These are phyloP conservation scores for Agrotis clavis DNA, from an alignment of 2,888 invertebrate genomes.

Conservation along the genomic window DNA sequence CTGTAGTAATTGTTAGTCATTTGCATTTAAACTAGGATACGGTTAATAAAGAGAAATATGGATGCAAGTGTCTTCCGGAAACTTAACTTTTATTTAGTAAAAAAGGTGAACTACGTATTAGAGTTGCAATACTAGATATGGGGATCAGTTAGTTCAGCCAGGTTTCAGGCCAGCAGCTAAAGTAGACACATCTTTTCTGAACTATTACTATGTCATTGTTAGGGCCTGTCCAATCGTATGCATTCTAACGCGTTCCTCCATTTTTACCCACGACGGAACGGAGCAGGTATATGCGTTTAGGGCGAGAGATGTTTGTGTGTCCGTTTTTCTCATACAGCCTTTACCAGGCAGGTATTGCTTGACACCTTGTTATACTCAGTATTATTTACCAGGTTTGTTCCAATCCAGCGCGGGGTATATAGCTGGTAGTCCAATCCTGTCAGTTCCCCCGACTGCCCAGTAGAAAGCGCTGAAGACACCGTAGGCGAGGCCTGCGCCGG, in stretches of 20 bases:
- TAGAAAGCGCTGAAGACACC: conserved; percentile 89
- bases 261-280: too few relatives aligned
- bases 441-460: conserved; percentile 87
- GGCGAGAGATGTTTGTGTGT: too few relatives aligned
- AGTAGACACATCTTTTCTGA: neutral
- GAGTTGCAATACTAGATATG: too few relatives aligned
- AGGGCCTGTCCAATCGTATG: neutral
- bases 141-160: too few relatives aligned
- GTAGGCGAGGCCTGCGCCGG: conserved; percentile 91
- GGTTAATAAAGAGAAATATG: neutral
- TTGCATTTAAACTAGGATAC: neutral
- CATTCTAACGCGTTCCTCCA: too few relatives aligned
- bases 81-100: too few relatives aligned
- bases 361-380: neutral
- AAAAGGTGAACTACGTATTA: too few relatives aligned
- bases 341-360: neutral
- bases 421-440: conserved; percentile 90
- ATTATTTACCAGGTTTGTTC: conserved; percentile 90
- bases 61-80: neutral
- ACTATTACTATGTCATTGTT: neutral
- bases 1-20: neutral
- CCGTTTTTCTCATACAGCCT: neutral
- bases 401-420: conserved; percentile 95
- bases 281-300: too few relatives aligned
- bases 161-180: too few relatives aligned